Conservation (phyloP, 53 echinoderm and acorn worm species). For the Crossaster papposus region DNA sequence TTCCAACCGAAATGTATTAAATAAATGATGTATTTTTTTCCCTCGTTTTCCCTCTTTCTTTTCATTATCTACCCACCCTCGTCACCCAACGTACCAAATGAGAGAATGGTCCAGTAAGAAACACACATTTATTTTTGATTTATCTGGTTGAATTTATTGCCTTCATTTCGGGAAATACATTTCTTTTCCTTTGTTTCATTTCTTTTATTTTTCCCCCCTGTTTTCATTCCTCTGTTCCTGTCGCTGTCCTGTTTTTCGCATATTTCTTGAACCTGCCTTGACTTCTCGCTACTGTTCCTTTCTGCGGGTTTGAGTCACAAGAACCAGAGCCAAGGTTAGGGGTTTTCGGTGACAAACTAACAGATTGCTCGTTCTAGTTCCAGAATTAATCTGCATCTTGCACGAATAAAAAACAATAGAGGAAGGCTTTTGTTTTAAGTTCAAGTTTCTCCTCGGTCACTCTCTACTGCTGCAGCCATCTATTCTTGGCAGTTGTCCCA, state of each 20-base stretch:
- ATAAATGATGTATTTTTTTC: slow-evolving; percentile 58
- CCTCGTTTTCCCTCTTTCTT: slow-evolving; percentile 37
- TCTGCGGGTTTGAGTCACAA: slow-evolving; percentile 59
- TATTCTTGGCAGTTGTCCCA: not conserved
- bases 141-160: slow-evolving; percentile 45
- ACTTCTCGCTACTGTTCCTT: slow-evolving; percentile 53
- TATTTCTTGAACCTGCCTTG: slow-evolving; percentile 51
- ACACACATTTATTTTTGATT: slow-evolving; percentile 20
- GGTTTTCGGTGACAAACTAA: slow-evolving; percentile 43
- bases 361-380: slow-evolving; percentile 8
- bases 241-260: slow-evolving; percentile 39
- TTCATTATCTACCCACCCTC: slow-evolving; percentile 57
- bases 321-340: slow-evolving; percentile 55
- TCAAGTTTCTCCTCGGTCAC: not conserved
- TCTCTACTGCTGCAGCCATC: slow-evolving; percentile 20
- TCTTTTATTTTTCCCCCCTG: slow-evolving; percentile 13
- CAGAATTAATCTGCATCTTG: slow-evolving; percentile 51
- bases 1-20: slow-evolving; percentile 38
- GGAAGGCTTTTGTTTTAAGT: not conserved
- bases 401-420: slow-evolving; percentile 28
- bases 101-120: slow-evolving; percentile 66
- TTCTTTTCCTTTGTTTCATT: slow-evolving; percentile 41
- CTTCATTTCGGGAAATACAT: slow-evolving; percentile 20
- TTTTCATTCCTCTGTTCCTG: slow-evolving; percentile 58
- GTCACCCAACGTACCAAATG: slow-evolving; percentile 60